These are phyloP conservation scores for Tenthredo mesomela DNA, from an alignment of 2,888 invertebrate genomes.

Conservation along the genomic window DNA sequence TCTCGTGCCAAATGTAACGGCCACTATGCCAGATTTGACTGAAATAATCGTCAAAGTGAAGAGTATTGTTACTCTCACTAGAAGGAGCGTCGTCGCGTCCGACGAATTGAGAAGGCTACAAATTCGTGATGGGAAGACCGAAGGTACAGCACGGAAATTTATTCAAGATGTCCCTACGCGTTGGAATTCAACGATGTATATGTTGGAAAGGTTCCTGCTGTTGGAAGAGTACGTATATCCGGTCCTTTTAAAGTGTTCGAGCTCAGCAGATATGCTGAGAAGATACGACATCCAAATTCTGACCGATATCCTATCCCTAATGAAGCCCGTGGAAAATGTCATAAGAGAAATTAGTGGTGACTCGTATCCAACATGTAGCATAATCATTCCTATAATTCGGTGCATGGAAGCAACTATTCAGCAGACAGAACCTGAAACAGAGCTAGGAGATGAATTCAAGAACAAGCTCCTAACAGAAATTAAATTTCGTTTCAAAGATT, in stretches of 20 bases:
- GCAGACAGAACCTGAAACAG: too few species aligned
- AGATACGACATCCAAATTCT: conserved; percentile 56
- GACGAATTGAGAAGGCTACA: background rate
- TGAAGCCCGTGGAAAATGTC: conserved; percentile 58
- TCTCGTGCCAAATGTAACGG: conserved; percentile 52
- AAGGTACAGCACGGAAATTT: background rate
- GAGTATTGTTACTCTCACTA: background rate
- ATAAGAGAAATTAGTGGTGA: conserved; percentile 60
- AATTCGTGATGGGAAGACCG: background rate
- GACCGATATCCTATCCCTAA: conserved; percentile 55
- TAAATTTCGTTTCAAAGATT: too few species aligned
- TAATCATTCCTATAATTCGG: conserved; percentile 59
- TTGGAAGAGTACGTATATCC: background rate
- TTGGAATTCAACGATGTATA: background rate
- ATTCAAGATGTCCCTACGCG: background rate
- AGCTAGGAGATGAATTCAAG: too few species aligned
- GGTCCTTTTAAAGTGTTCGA: background rate
- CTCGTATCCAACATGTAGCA: conserved; percentile 59
- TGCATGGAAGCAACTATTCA: too few species aligned
- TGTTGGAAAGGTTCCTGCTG: background rate
- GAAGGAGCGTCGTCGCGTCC: background rate
- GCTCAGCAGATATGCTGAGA: background rate
- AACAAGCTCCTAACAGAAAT: too few species aligned
- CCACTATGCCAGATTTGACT: background rate
- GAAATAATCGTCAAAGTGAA: background rate